phyloP scores from a whole-genome alignment of 2,797 vertebrate genomes.

The Emys orbicularis region DNA sequence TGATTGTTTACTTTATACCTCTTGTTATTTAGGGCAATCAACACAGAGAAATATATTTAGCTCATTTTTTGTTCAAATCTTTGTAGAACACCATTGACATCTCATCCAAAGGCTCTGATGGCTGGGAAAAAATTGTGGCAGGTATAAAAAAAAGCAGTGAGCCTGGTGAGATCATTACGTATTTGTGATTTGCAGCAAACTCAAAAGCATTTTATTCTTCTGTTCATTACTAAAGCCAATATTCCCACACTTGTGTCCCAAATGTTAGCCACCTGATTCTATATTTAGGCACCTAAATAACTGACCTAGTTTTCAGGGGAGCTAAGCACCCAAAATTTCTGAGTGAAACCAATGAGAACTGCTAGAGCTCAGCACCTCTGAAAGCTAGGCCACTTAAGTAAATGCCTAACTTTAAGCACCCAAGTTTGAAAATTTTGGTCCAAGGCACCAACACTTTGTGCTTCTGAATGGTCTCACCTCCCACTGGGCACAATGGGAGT shows the following conservation, averaged over 20 bases:
- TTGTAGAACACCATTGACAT: neutral
- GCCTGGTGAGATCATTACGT: neutral
- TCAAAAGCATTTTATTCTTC: neutral
- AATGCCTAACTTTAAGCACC: neutral
- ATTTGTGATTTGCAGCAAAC: neutral
- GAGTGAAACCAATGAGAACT: neutral
- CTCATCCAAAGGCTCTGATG: neutral
- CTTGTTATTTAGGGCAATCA: neutral
- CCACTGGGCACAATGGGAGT: neutral
- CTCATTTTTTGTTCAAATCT: neutral
- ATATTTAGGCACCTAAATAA: neutral
- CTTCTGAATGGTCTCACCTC: neutral
- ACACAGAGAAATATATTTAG: neutral
- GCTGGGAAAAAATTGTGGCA: neutral
- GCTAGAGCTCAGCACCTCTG: neutral
- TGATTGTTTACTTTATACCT: neutral
- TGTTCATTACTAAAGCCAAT: neutral
- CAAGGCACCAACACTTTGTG: accelerated
- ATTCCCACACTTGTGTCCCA: neutral
- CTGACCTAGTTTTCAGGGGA: neutral
- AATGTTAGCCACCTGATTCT: neutral
- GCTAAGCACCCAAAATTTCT: neutral
- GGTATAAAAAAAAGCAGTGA: neutral
- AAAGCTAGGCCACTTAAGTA: neutral
- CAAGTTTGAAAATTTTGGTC: neutral